Evolutionary conservation across 2,113 vertebrate species (phyloP), one percentile per base, ranked within the genome.

Genomic region (Glaucidium brasilianum): DNA sequence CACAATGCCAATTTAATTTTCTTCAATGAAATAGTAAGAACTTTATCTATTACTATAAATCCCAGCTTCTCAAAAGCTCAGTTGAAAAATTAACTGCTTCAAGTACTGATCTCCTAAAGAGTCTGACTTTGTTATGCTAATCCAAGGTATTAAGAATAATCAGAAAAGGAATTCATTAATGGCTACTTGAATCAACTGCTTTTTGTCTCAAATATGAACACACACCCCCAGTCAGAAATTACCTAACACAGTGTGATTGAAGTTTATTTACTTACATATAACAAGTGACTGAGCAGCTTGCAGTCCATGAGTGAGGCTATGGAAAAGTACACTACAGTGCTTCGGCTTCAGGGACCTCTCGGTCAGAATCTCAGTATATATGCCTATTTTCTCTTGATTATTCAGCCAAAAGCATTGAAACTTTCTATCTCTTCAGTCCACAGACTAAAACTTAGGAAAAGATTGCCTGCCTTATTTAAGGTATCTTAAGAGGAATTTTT

Each of bases 281-380:
- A 94, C 95, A 96, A 97, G 88, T 34, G 78, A 88, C 92, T 14
- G 21, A 88, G 69, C 69, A 97, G 89, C 79, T 96, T 76, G 83
- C 96, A 96, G 87, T 94, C 66, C 95, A 69, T 92, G 83, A 97
- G 88, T 94, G 95, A 98, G 96, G 94, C 72, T 69, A 95, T 97
- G 94, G 96, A 97, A 98, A 98, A 98, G 88, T 87, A 85, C 16
- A 29, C 93, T 81, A 89, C 90, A 84, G 75, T 66, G 71, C 85
- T 88, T 60, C 83, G 90, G 64, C 74, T 97, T 94, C 87, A 86
- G 71, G 37, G 67, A 84, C 71, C 80, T 95, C 80, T 94, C 85
- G 78, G 83, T 60, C 91, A 91, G 68, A 52, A 82, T 90, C 95
- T 90, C 80, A 67, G 62, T 84, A 60, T 88, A 66, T 86, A 39